These are phyloP conservation scores for Solenopsis fugax DNA, from an alignment of 1,140 invertebrate genomes.

Conservation along the genomic window DNA sequence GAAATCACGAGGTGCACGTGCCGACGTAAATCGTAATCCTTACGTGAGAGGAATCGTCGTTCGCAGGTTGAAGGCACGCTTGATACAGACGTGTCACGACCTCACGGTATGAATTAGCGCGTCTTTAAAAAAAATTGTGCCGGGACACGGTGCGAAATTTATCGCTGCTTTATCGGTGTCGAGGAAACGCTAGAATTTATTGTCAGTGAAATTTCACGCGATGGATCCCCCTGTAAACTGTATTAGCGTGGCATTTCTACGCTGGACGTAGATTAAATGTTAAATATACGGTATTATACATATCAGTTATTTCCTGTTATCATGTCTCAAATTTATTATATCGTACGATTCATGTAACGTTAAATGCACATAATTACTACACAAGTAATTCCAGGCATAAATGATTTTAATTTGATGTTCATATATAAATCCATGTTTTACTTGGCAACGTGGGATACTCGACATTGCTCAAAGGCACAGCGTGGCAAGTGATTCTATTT, in stretches of 20 bases:
- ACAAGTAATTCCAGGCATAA: slow-evolving; percentile 23
- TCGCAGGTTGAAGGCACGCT: slow-evolving; percentile 24
- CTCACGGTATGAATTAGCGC: slow-evolving; percentile 48
- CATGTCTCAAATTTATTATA: slow-evolving; percentile 16
- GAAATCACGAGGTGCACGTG: slow-evolving; percentile 74
- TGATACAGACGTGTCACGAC: slow-evolving; percentile 51
- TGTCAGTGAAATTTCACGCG: not conserved
- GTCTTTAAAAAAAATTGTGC: slow-evolving; percentile 14
- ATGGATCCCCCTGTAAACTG: slow-evolving; percentile 18
- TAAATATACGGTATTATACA: not conserved
- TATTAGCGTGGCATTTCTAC: not conserved
- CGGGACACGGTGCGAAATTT: not conserved
- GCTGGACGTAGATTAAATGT: not conserved
- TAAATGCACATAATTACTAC: slow-evolving; percentile 13
- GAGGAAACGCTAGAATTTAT: slow-evolving; percentile 21
- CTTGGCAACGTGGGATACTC: slow-evolving; percentile 46
- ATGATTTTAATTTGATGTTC: slow-evolving; percentile 57
- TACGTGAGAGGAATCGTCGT: slow-evolving; percentile 64
- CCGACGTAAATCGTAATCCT: slow-evolving; percentile 67
- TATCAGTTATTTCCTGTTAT: slow-evolving; percentile 6
- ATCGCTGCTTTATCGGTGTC: slow-evolving; percentile 25
- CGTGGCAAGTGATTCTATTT: slow-evolving; percentile 53
- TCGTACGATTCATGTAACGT: slow-evolving; percentile 19
- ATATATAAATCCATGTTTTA: slow-evolving; percentile 51
- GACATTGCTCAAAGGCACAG: slow-evolving; percentile 50